A percentile compares a stretch with the other conserved stretches of the same genome.
Evolutionary conservation across 2,113 vertebrate genomes (phyloP).

Genomic region (Lycaon pictus): DNA sequence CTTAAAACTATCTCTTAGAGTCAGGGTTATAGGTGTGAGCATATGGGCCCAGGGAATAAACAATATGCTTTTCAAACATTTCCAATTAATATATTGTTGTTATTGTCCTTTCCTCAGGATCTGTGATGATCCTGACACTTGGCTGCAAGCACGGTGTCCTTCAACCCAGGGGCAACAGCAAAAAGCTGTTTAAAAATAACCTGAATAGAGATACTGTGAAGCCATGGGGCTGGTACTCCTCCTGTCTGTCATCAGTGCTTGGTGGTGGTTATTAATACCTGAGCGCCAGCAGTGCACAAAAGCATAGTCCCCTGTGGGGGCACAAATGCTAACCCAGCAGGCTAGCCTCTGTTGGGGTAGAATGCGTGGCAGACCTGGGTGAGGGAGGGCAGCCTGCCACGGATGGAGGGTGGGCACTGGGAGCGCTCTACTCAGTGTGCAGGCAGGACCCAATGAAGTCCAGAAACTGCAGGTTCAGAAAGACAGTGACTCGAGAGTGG

Average conservation of each 20-base stretch:
- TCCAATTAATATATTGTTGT: background rate
- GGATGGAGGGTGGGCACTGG: background rate
- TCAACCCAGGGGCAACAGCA: background rate
- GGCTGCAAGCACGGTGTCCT: background rate
- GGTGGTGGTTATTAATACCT: background rate
- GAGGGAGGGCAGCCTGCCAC: background rate
- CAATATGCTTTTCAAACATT: background rate
- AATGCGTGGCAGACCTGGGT: background rate
- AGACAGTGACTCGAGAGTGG: background rate
- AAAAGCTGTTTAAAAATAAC: slow-evolving; percentile 65
- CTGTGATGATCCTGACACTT: background rate
- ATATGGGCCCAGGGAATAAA: background rate
- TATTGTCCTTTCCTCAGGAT: background rate
- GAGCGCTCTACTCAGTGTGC: background rate
- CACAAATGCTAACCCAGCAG: background rate
- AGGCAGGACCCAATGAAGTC: background rate
- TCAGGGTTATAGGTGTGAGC: background rate
- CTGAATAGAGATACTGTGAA: background rate
- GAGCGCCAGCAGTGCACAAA: background rate
- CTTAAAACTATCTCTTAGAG: slow-evolving; percentile 12
- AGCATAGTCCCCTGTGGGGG: background rate
- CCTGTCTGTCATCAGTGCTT: slow-evolving; percentile 2
- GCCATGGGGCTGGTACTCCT: slow-evolving; percentile 6
- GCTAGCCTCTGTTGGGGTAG: background rate
- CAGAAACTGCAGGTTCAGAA: background rate